These are phyloP conservation scores for Cosmia trapezina DNA, from an alignment of 2,888 invertebrate genomes.

Conservation along the genomic window DNA sequence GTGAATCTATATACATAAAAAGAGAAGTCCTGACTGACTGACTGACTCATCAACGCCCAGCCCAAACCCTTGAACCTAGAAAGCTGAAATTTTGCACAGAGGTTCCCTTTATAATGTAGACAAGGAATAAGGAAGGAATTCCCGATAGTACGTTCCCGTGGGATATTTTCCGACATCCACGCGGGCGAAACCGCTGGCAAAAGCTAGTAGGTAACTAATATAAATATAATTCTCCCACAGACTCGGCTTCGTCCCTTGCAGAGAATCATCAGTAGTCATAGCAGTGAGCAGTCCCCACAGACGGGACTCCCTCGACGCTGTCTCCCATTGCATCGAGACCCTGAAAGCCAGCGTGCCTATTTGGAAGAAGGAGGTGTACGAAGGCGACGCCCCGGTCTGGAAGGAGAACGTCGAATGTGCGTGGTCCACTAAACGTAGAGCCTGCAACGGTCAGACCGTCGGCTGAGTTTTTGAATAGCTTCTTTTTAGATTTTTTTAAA, in stretches of 20 bases:
- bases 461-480: slow-evolving; percentile 41
- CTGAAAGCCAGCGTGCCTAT: slow-evolving; percentile 97
- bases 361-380: slow-evolving; percentile 98
- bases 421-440: slow-evolving; percentile 91
- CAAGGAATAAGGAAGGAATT: too few species aligned
- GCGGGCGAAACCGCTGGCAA: too few species aligned
- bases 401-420: slow-evolving; percentile 96
- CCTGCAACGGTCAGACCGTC: slow-evolving; percentile 69
- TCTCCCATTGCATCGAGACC: slow-evolving; percentile 95
- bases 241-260: slow-evolving; percentile 95
- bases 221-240: slow-evolving; percentile 81
- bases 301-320: slow-evolving; percentile 94
- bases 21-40: too few species aligned
- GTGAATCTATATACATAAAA: too few species aligned
- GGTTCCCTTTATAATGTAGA: too few species aligned
- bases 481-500: neutral
- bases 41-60: too few species aligned
- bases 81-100: too few species aligned
- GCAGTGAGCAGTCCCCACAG: slow-evolving; percentile 97
- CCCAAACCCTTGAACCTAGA: too few species aligned
- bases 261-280: slow-evolving; percentile 97
- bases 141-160: too few species aligned
- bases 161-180: too few species aligned
- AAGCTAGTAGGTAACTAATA: too few species aligned
- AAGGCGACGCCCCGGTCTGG: slow-evolving; percentile 91